phyloP scores from a whole-genome alignment of 1,140 invertebrate genomes.

The Amyelois transitella region DNA sequence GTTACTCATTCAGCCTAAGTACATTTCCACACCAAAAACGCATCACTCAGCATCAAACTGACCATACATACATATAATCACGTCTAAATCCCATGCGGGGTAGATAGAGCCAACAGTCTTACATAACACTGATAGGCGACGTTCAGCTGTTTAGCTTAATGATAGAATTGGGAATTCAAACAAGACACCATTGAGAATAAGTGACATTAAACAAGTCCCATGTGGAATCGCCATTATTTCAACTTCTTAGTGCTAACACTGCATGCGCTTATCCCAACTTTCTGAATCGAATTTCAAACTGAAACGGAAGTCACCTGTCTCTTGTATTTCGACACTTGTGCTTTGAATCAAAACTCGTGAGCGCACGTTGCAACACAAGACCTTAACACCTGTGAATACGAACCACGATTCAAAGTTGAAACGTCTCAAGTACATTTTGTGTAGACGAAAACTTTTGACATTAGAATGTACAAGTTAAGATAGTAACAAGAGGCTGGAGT shows the following conservation, averaged over 20 bases:
- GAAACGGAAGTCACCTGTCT: constrained; percentile 5
- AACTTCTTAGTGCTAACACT: background rate
- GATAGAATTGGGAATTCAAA: no score
- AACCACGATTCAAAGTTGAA: background rate
- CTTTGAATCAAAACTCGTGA: background rate
- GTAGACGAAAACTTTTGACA: constrained; percentile 8
- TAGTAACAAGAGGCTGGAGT: constrained; percentile 4
- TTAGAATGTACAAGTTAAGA: constrained; percentile 15
- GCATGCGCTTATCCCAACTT: constrained; percentile 9
- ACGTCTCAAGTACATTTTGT: background rate
- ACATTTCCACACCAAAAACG: no score
- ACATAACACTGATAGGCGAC: no score
- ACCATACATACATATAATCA: no score
- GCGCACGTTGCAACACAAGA: background rate
- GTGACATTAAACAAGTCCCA: background rate
- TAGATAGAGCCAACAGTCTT: no score
- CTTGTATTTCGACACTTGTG: constrained; percentile 1
- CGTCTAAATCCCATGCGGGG: no score
- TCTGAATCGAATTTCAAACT: constrained; percentile 8
- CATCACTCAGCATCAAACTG: no score
- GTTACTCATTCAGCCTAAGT: no score
- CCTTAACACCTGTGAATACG: background rate
- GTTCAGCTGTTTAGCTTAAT: no score
- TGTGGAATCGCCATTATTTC: background rate
- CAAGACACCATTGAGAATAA: background rate